Evolutionary conservation across 2,888 invertebrate genomes (phyloP).

Genomic region (Cephus rjabovi): DNA sequence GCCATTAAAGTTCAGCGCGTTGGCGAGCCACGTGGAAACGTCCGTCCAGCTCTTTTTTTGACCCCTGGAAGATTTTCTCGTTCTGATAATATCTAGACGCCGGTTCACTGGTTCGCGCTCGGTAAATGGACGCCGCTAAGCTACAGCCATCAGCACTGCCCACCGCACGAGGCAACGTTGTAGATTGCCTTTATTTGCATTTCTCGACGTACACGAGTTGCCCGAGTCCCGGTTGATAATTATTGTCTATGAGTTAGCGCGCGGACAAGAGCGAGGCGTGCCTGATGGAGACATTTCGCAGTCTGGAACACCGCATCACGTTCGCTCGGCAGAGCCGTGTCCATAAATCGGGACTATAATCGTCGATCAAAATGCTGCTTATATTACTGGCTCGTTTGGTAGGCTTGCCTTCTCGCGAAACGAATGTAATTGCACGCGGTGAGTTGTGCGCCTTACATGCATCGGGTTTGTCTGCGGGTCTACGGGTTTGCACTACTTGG

Average conservation of each 20-base stretch:
- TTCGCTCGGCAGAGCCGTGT: constrained; percentile 11
- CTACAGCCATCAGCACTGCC: neutral
- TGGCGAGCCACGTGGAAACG: neutral
- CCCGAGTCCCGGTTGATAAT: constrained; percentile 42
- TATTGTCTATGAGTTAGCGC: constrained; percentile 34
- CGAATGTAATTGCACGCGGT: constrained; percentile 14
- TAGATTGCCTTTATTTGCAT: constrained; percentile 52
- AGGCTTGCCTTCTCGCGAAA: constrained; percentile 10
- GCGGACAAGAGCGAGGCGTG: constrained; percentile 10
- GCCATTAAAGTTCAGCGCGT: neutral
- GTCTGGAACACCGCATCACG: constrained; percentile 9
- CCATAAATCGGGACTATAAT: constrained; percentile 20
- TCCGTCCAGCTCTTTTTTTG: neutral
- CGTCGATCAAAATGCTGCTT: constrained; percentile 15
- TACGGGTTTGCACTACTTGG: constrained; percentile 1
- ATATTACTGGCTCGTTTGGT: constrained; percentile 18
- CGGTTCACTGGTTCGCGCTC: constrained; percentile 16
- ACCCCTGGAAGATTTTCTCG: constrained; percentile 26
- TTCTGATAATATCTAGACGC: constrained; percentile 28
- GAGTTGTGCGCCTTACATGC: constrained; percentile 3
- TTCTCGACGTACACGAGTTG: constrained; percentile 42
- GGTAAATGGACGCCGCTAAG: neutral
- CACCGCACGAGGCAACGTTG: constrained; percentile 18
- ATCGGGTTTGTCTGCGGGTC: neutral
- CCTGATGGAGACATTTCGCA: constrained; percentile 22